Percentiles rank a stretch among this genome's conserved stretches.
These are phyloP conservation scores for Timandra comae DNA, from an alignment of 2,888 invertebrate species.

Conservation along the genomic window DNA sequence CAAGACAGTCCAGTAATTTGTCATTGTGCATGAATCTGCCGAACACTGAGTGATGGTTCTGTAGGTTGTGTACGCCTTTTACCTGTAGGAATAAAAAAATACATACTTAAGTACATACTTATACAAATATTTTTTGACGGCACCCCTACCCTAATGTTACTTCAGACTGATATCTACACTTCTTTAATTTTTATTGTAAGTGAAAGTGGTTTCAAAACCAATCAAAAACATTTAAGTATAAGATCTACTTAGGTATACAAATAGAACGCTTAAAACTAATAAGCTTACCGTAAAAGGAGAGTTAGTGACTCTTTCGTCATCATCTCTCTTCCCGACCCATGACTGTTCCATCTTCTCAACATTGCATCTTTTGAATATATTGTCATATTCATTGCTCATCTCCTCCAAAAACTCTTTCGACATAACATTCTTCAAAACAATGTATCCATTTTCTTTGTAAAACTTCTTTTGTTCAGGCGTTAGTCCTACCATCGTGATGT, in stretches of 20 bases:
- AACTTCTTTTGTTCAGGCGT: slow-evolving; percentile 63
- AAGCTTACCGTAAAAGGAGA: slow-evolving; percentile 40
- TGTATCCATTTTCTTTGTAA: slow-evolving; percentile 72
- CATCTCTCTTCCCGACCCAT: slow-evolving; percentile 66
- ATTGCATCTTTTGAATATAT: slow-evolving; percentile 66
- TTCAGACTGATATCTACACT: no score
- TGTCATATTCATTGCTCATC: slow-evolving; percentile 66
- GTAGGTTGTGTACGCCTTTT: slow-evolving; percentile 76
- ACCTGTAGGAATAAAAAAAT: slow-evolving; percentile 41
- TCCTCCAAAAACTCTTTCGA: slow-evolving; percentile 55
- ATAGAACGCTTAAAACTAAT: no score
- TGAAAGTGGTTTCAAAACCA: no score
- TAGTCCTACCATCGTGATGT: slow-evolving; percentile 38
- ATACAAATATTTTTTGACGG: no score
- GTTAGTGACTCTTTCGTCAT: slow-evolving; percentile 34
- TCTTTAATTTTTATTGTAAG: no score
- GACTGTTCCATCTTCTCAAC: slow-evolving; percentile 67
- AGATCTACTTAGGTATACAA: no score
- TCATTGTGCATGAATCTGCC: slow-evolving; percentile 62
- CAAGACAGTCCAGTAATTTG: slow-evolving; percentile 68
- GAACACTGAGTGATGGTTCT: slow-evolving; percentile 72
- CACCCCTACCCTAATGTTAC: no score
- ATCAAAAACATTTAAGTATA: no score
- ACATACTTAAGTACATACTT: no score
- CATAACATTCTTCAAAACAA: slow-evolving; percentile 65